phyloP scores from a whole-genome alignment of 2,797 vertebrate species.

The Gymnopithys bicolor region DNA sequence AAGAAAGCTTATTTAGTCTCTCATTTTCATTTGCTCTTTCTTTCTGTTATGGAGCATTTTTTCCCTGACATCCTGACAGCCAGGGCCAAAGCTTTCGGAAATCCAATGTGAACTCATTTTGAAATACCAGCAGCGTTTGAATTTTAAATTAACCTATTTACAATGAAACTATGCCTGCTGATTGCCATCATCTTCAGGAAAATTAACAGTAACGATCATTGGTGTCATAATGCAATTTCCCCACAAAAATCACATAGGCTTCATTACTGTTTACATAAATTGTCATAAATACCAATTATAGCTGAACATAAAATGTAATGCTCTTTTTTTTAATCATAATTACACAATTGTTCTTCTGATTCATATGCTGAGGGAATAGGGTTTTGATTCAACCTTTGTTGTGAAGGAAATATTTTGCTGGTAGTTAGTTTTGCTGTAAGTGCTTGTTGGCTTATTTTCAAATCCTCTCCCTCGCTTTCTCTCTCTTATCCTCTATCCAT shows the following conservation, averaged over 20 bases:
- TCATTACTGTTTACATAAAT: slow-evolving; percentile 87
- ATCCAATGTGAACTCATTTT: slow-evolving; percentile 83
- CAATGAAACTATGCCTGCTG: slow-evolving; percentile 84
- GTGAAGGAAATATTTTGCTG: slow-evolving; percentile 70
- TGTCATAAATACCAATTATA: slow-evolving; percentile 87
- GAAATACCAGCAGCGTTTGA: slow-evolving; percentile 81
- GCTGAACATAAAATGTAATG: slow-evolving; percentile 84
- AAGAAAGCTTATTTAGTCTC: neutral
- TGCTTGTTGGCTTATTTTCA: slow-evolving; percentile 75
- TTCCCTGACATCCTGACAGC: slow-evolving; percentile 64
- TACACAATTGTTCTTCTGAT: slow-evolving; percentile 83
- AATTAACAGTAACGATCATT: slow-evolving; percentile 86
- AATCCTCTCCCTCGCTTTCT: slow-evolving; percentile 11
- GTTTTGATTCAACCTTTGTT: slow-evolving; percentile 80
- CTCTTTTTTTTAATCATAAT: slow-evolving; percentile 81
- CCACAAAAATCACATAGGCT: slow-evolving; percentile 82
- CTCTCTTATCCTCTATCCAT: slow-evolving; percentile 23
- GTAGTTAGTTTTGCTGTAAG: slow-evolving; percentile 71
- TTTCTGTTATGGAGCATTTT: slow-evolving; percentile 47
- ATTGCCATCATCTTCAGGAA: slow-evolving; percentile 85
- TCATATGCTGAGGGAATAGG: slow-evolving; percentile 77
- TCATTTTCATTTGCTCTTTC: neutral
- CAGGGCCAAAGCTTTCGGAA: slow-evolving; percentile 76
- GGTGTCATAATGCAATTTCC: slow-evolving; percentile 85
- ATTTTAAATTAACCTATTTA: slow-evolving; percentile 87